Conservation (phyloP, 2,797 vertebrate species). For the Oreortyx pictus region DNA sequence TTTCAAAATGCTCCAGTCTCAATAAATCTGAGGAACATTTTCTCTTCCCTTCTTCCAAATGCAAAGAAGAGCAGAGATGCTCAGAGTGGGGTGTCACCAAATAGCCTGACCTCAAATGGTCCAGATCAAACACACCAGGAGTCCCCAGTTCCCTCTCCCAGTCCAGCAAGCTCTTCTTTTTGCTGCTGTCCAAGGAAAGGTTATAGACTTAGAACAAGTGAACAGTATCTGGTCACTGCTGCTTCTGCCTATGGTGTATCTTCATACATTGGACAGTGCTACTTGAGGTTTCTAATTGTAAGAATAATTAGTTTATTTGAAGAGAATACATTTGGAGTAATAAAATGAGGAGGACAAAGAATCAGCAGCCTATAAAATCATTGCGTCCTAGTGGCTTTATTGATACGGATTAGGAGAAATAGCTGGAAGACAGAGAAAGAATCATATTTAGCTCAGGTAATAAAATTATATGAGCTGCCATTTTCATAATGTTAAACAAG, state of each 20-base stretch:
- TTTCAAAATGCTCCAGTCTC: background rate
- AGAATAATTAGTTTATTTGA: slow-evolving; percentile 54
- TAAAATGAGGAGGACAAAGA: slow-evolving; percentile 42
- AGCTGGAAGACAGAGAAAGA: slow-evolving; percentile 57
- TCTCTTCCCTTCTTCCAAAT: background rate
- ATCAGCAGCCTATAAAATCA: slow-evolving; percentile 51
- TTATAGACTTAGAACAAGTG: background rate
- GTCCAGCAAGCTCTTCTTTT: background rate
- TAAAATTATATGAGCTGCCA: slow-evolving; percentile 68
- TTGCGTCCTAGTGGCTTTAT: slow-evolving; percentile 45
- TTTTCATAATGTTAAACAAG: slow-evolving; percentile 69
- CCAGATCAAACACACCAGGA: background rate
- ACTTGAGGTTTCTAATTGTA: slow-evolving; percentile 14
- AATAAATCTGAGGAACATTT: background rate
- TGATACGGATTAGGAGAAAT: slow-evolving; percentile 58
- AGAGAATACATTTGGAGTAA: background rate
- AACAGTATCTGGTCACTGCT: background rate
- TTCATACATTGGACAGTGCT: background rate
- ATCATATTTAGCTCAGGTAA: slow-evolving; percentile 63
- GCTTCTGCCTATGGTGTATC: background rate
- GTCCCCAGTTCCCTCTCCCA: background rate
- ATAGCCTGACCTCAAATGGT: background rate
- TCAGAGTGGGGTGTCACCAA: background rate
- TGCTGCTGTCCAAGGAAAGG: background rate
- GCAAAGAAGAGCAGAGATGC: background rate